Base-by-base conservation (phyloP, 2,797 vertebrate species). In the Malacoraja senta region DNA sequence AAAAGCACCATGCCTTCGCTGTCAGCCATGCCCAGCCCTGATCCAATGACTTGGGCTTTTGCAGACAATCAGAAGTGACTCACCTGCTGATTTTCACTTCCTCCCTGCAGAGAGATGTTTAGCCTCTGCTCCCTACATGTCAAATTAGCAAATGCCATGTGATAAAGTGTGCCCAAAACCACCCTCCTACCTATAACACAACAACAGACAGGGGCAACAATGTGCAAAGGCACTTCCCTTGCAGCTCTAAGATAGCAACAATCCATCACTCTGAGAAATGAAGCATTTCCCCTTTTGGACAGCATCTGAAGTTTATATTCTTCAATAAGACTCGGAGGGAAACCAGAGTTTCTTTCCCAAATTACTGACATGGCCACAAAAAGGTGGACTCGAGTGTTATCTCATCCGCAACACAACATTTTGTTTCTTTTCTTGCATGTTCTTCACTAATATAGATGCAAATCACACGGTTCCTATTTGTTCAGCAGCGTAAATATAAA, bases 181-280 rank as follows among this genome's bases (percentile, higher is more conserved):
- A 88, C 2, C 84, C 63, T 19, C 84, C 61, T 68, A 32, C 84
- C n/a, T 65, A 6, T 88, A 32, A 88, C 68, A 63, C 2, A n/a
- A 61, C 44, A 32, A 88, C 61, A n/a, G 13, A 32, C 58, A 86
- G 83, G 84, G 9, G 61, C 1, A 32, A 65, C n/a, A 17, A 9
- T 3, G n/a, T 21, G 35, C n/a, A 10, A n/a, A 88, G n/a, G 2
- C 35, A 58, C 24, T 61, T 3, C 24, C 84, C 63, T 86, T 32
- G 58, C 83, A 19, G n/a, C 15, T 88, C 17, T 35, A 68, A 68
- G 84, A 68, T 35, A 63, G n/a, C 84, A 9, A 88, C 17, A 35
- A 88, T 88, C 63, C 17, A 88, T 68, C 84, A 88, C 7, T 19
- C 32, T 88, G 61, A 68, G 84, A 88, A 68, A 88, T 68, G n/a